Evolutionary conservation across 2,888 invertebrate genomes (phyloP).

Genomic region (Pogonocherus hispidulus): DNA sequence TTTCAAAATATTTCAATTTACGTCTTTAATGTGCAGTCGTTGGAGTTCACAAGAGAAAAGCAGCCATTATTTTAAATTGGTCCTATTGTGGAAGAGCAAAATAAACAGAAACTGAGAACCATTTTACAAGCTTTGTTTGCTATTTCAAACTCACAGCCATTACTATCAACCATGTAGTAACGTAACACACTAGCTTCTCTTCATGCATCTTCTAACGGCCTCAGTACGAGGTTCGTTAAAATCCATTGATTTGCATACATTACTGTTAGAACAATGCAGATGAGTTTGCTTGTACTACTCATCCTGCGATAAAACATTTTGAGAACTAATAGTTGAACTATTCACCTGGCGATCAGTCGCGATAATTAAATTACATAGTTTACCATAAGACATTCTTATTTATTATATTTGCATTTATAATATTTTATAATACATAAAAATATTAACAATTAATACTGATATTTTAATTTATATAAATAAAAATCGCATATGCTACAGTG

Average conservation of each 20-base stretch:
- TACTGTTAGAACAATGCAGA: background rate
- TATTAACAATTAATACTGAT: too few species aligned
- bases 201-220: background rate
- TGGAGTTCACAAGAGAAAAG: background rate
- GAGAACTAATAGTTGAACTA: too few species aligned
- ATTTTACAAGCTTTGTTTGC: background rate
- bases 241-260: background rate
- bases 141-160: background rate
- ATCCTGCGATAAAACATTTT: too few species aligned
- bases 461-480: too few species aligned
- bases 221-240: background rate
- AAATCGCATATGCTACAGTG: too few species aligned
- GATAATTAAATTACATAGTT: too few species aligned
- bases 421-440: too few species aligned
- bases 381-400: too few species aligned
- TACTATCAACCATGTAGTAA: background rate
- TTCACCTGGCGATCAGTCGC: too few species aligned
- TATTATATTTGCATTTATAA: too few species aligned
- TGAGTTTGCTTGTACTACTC: background rate
- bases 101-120: background rate
- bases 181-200: background rate
- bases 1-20: too few species aligned
- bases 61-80: background rate
- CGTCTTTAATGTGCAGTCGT: background rate
- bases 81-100: background rate